Evolutionary conservation across 2,888 invertebrate genomes (phyloP), one percentile per base, ranked within the genome.

Genomic region (Graphium colonna): DNA sequence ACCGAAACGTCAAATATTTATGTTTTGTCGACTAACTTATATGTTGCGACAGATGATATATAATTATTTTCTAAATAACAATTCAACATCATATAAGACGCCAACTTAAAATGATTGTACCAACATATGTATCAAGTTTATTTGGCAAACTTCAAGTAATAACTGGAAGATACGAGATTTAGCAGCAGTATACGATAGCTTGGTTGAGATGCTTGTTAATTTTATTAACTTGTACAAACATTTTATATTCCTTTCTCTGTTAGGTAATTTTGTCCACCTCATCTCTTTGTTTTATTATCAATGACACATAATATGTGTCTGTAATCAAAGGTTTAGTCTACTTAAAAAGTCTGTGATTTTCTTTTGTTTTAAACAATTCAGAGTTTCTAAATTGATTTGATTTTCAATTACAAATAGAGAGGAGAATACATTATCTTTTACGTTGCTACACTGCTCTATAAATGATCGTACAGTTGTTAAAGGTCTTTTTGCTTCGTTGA

Each of bases 221-320:
- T 63, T 79, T 36, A 82, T 79, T 46, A 57, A 68, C 17, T 59
- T 75, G 9, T 80, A 72, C 53, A 79, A 80, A 56, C 77, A 73
- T 31, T 74, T 78, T 59, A 75, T 79, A 12, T 40, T 39, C 21
- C 8, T 48, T 8, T 48, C 12, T 10, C 8, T 52, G 1, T 21
- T 78, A 1, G 71, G 75, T 15, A 74, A 76, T 0, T 82, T 81
- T 53, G 59, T 63, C 0, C 77, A 65, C 46, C 73, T 79, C 8
- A 65, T 81, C 0, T 67, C 76, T 0, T 70, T 75, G 1, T 75
- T 82, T 51, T 81, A 77, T 67, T 69, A 0, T 68, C 76, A 0
- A 56, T 82, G 1, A 75, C n/a, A n/a, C n/a, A n/a, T n/a, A n/a
- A n/a, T n/a, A n/a, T n/a, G n/a, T n/a, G n/a, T n/a, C n/a, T n/a